Evolutionary conservation across 2,797 vertebrate genomes (phyloP).

Genomic region (Argya squamiceps): DNA sequence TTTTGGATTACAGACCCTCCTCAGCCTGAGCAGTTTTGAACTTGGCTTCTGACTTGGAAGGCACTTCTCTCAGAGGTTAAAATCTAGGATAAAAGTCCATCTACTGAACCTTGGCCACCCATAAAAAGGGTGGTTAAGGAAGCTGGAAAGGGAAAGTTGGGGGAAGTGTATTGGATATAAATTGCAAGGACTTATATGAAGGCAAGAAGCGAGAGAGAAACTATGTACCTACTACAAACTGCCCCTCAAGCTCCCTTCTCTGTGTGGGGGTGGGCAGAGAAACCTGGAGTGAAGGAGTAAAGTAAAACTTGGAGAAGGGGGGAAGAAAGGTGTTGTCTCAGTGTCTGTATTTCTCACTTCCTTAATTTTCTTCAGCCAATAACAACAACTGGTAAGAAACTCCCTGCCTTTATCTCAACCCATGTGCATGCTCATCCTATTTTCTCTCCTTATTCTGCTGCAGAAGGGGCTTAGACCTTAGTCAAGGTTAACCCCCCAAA

Average conservation of each 20-base stretch:
- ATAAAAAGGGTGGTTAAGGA: background rate
- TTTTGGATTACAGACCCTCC: background rate
- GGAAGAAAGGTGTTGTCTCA: background rate
- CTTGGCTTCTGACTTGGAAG: background rate
- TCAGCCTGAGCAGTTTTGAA: background rate
- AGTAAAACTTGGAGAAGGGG: background rate
- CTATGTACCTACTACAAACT: background rate
- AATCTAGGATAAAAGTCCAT: background rate
- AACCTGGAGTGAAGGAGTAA: background rate
- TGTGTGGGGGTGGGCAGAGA: background rate
- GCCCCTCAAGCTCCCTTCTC: background rate
- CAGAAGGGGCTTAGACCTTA: background rate
- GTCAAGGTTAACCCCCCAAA: background rate
- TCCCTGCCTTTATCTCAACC: background rate
- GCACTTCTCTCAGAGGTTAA: background rate
- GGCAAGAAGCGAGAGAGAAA: background rate
- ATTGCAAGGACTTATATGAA: background rate
- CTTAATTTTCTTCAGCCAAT: background rate
- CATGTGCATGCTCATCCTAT: background rate
- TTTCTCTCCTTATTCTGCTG: background rate
- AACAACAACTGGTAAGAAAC: background rate
- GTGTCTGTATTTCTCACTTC: background rate
- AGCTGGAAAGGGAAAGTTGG: background rate
- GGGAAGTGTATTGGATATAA: background rate
- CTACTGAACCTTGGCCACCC: background rate